A percentile compares a stretch with the other conserved stretches of the same genome.
These are phyloP conservation scores for Marronus borbonicus DNA, from an alignment of 2,888 invertebrate genomes.

Conservation along the genomic window DNA sequence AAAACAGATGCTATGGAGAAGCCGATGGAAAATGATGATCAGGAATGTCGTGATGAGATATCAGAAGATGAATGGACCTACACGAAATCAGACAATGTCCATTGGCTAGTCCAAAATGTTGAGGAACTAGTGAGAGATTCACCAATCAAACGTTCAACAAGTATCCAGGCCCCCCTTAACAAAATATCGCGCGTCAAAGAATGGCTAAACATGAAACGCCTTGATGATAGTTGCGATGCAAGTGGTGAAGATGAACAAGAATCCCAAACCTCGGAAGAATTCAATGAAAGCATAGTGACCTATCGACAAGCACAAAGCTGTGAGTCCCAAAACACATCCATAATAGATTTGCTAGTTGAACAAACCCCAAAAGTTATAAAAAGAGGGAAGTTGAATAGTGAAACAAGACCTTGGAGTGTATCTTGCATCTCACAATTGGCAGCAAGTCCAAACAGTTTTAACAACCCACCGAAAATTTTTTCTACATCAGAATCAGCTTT, in stretches of 20 bases:
- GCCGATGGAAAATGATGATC: slow-evolving; percentile 31
- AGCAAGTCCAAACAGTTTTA: slow-evolving; percentile 32
- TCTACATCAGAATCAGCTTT: slow-evolving; percentile 93
- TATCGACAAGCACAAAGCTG: slow-evolving; percentile 71
- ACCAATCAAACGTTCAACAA: slow-evolving; percentile 71
- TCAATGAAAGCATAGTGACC: slow-evolving; percentile 82
- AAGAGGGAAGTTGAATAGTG: slow-evolving; percentile 75
- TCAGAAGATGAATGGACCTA: slow-evolving; percentile 83
- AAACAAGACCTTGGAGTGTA: slow-evolving; percentile 88
- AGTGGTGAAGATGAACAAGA: slow-evolving; percentile 90
- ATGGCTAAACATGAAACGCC: slow-evolving; percentile 79
- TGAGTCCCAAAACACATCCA: slow-evolving; percentile 65
- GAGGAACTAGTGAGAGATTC: slow-evolving; percentile 81
- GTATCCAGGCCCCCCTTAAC: slow-evolving; percentile 65
- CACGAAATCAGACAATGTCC: slow-evolving; percentile 76
- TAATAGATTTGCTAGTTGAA: slow-evolving; percentile 66
- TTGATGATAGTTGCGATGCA: slow-evolving; percentile 87
- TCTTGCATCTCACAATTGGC: slow-evolving; percentile 83
- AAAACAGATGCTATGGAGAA: slow-evolving; percentile 25
- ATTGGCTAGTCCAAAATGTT: slow-evolving; percentile 84
- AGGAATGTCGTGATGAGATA: slow-evolving; percentile 71
- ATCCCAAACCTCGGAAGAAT: slow-evolving; percentile 84
- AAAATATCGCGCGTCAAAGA: slow-evolving; percentile 81
- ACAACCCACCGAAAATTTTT: slow-evolving; percentile 72
- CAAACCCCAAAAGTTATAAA: slow-evolving; percentile 74